These are phyloP conservation scores for Bradysia coprophila DNA, from an alignment of 1,140 invertebrate species.

Conservation along the genomic window DNA sequence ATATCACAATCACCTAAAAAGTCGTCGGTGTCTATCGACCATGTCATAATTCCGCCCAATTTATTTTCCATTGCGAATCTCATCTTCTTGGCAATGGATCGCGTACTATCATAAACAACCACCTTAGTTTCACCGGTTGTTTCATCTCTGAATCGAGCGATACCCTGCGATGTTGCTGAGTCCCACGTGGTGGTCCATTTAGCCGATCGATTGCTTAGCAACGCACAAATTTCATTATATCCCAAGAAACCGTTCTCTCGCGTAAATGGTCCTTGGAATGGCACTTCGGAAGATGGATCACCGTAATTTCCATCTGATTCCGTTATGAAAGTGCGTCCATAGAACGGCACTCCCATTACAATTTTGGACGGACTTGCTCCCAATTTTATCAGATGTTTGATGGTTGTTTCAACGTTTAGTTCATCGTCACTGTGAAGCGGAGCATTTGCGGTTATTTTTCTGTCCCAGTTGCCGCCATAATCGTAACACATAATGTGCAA, in stretches of 20 bases:
- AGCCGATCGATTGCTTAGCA: constrained; percentile 25
- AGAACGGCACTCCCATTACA: constrained; percentile 64
- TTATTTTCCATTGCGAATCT: constrained; percentile 38
- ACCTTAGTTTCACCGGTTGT: constrained; percentile 20
- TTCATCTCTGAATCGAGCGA: constrained; percentile 28
- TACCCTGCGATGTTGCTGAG: constrained; percentile 30
- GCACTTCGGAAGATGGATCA: constrained; percentile 28
- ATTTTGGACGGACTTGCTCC: constrained; percentile 57
- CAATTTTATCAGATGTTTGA: constrained; percentile 49
- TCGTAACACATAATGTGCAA: constrained; percentile 84
- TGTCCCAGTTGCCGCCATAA: constrained; percentile 73
- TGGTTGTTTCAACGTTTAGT: constrained; percentile 41
- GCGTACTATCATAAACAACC: constrained; percentile 38
- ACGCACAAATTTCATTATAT: constrained; percentile 51
- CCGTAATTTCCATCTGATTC: constrained; percentile 23
- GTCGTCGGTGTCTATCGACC: constrained; percentile 65
- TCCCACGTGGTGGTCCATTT: constrained; percentile 37
- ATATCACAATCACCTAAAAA: constrained; percentile 42
- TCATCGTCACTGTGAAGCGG: constrained; percentile 31
- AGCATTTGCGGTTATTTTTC: constrained; percentile 51
- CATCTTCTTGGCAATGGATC: constrained; percentile 38
- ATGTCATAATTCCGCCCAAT: constrained; percentile 64
- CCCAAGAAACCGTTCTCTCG: constrained; percentile 68
- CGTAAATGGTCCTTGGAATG: constrained; percentile 57
- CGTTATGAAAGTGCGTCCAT: constrained; percentile 58